A percentile compares a stretch with the other conserved stretches of the same genome.
Conservation (phyloP, 2,113 vertebrate genomes). For the Calidris pygmaea region DNA sequence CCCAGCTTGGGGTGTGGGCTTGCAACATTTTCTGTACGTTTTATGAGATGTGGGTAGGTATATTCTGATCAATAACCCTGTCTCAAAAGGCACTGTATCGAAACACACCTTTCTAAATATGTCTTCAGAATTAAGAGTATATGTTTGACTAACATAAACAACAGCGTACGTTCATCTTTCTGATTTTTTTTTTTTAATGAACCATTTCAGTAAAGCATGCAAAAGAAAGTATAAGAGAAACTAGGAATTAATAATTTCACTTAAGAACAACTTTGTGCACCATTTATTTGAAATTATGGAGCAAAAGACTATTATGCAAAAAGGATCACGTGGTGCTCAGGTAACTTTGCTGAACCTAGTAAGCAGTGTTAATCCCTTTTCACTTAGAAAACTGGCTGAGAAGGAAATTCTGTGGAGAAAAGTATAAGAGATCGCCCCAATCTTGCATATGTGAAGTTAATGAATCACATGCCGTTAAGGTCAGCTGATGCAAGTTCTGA, state of each 20-base stretch:
- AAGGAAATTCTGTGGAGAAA: not conserved
- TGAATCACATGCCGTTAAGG: not conserved
- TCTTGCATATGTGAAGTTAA: not conserved
- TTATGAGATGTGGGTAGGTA: not conserved
- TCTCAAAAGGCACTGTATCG: not conserved
- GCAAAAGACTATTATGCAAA: not conserved
- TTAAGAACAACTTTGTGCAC: not conserved
- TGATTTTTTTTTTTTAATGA: not conserved
- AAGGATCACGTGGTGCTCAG: not conserved
- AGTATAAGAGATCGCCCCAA: accelerated
- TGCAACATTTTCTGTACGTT: not conserved
- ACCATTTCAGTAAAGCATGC: not conserved
- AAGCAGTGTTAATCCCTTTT: not conserved
- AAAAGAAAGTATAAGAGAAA: not conserved
- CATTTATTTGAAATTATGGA: not conserved
- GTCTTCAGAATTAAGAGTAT: not conserved
- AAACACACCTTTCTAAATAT: not conserved
- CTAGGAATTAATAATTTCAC: not conserved
- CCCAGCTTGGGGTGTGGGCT: not conserved
- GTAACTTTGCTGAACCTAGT: not conserved
- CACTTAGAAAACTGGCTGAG: not conserved
- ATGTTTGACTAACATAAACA: not conserved
- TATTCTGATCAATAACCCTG: not conserved
- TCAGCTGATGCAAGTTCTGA: not conserved
- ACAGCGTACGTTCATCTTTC: not conserved